Conservation (phyloP, 2,113 vertebrate genomes). For the Hiodon alosoides region DNA sequence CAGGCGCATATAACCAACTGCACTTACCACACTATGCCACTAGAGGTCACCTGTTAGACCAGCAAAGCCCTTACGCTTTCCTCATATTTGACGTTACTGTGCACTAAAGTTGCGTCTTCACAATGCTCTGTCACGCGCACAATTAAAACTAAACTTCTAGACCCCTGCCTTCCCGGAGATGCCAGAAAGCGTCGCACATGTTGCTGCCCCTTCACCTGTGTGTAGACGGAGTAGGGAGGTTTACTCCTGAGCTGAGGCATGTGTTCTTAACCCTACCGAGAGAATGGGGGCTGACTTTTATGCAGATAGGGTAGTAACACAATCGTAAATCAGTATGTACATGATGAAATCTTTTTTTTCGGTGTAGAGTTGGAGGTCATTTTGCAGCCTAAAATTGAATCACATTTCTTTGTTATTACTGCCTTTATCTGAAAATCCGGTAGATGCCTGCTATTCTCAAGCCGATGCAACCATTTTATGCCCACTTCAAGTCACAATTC, state of each 20-base stretch:
- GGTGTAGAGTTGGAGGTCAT: no score
- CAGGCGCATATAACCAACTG: not conserved
- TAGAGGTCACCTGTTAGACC: not conserved
- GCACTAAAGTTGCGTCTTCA: not conserved
- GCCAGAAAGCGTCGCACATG: no score
- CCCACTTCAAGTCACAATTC: no score
- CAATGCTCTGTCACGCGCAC: not conserved
- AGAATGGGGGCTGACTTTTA: no score
- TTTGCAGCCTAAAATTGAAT: not conserved
- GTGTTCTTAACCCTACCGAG: conserved; percentile 38
- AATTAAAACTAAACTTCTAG: no score
- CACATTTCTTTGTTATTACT: not conserved
- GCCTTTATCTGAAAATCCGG: not conserved
- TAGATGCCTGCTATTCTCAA: not conserved
- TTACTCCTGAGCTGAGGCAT: conserved; percentile 36
- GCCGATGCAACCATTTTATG: no score
- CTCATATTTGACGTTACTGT: not conserved
- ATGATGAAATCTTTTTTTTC: no score
- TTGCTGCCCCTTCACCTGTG: not conserved
- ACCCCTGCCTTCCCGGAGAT: no score
- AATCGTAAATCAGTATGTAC: no score
- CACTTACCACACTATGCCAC: not conserved
- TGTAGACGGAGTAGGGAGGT: not conserved
- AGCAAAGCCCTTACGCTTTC: not conserved
- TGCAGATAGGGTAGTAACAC: no score